Evolutionary conservation across 2,888 invertebrate species (phyloP).

Genomic region (Athalia cordata): DNA sequence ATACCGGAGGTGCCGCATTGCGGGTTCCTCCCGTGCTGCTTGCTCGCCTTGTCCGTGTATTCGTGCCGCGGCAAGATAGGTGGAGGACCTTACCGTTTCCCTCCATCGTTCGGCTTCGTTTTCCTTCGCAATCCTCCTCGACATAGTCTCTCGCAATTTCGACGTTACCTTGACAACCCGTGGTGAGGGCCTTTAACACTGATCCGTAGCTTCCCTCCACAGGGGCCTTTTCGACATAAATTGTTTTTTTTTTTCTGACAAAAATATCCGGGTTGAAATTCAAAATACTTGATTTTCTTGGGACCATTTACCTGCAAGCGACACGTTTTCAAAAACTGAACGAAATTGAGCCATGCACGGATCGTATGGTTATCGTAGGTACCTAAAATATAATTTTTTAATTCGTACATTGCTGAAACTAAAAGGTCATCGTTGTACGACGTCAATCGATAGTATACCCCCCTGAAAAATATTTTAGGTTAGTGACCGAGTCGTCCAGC

Average conservation of each 20-base stretch:
- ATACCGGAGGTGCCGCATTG: conserved; percentile 44
- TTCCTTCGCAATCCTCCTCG: conserved; percentile 28
- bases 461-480: conserved; percentile 12
- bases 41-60: conserved; percentile 26
- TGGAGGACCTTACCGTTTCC: conserved; percentile 36
- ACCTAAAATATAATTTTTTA: neutral
- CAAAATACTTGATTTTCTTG: neutral
- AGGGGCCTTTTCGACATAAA: neutral
- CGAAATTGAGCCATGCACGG: too few species aligned
- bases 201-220: neutral
- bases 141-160: conserved; percentile 30
- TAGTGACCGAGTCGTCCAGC: neutral
- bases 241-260: neutral
- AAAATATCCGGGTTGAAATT: conserved; percentile 8
- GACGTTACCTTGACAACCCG: conserved; percentile 22
- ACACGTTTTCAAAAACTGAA: neutral
- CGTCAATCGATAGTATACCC: conserved; percentile 21
- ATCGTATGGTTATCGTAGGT: neutral
- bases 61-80: conserved; percentile 42
- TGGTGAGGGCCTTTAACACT: neutral
- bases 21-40: conserved; percentile 42
- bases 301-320: too few species aligned
- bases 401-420: too few species aligned
- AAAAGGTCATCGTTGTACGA: neutral
- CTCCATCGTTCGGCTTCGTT: conserved; percentile 32